These are phyloP conservation scores for Trematocara marginatum DNA, from an alignment of 2,113 vertebrate species.

Conservation along the genomic window DNA sequence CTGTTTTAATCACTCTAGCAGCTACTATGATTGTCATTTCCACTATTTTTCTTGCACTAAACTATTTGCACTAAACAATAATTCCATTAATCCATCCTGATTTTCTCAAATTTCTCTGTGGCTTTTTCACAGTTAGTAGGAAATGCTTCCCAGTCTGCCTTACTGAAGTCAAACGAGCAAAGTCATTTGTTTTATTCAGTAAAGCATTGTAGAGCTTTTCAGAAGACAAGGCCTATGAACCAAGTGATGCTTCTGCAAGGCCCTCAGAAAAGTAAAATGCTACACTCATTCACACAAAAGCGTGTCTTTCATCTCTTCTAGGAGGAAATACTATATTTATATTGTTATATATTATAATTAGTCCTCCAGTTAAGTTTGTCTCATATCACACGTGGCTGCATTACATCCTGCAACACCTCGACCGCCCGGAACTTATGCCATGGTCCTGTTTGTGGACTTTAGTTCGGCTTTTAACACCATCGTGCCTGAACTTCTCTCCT, in stretches of 20 bases:
- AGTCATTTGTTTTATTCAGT: neutral
- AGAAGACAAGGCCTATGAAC: neutral
- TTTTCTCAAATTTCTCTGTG: neutral
- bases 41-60: neutral
- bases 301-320: neutral
- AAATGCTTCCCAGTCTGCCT: neutral
- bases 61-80: neutral
- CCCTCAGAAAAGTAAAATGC: neutral
- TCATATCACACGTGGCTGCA: neutral
- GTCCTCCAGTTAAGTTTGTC: neutral
- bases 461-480: neutral
- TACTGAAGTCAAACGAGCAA: neutral
- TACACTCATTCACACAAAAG: neutral
- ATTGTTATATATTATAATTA: rapidly evolving
- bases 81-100: neutral
- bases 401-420: neutral
- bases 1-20: neutral
- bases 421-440: rapidly evolving
- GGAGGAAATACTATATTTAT: neutral
- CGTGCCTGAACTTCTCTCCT: neutral
- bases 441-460: neutral
- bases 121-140: neutral
- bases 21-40: neutral
- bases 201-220: neutral
- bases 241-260: neutral